Base-by-base conservation (phyloP, 2,797 vertebrate species). In the Periparus ater region DNA sequence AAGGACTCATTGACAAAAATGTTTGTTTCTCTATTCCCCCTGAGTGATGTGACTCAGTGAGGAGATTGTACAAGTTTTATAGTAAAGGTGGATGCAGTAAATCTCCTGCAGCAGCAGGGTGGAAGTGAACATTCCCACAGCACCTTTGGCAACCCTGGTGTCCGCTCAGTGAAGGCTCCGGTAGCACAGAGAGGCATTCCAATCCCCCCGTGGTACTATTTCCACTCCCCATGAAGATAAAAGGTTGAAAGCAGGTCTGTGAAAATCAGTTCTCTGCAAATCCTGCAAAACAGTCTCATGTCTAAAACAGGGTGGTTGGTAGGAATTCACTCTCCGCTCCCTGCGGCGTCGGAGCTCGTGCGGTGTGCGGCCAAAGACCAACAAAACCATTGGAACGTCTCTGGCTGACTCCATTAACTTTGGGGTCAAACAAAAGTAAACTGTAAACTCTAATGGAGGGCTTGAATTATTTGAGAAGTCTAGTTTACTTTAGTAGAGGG, bases 351-450 rank as follows among this genome's bases (percentile, higher is more conserved):
- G 7, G 68, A 87, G 65, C 63, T 88, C 6, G 0, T 45, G 53
- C 0, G 2, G 11, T 38, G 13, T 36, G 55, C 53, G 82, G 88
- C 77, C 79, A 75, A 55, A 89, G 40, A 78, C 66, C 79, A 61
- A 1, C 83, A 86, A 93, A 96, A 78, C 77, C 88, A 68, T 7
- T 91, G 89, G 67, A 86, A 90, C 65, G 50, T 74, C 85, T 95
- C 88, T 0, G 13, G 53, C 1, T 94, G 93, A 34, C 85, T 96
- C 93, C 89, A 87, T 95, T 97, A 96, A 86, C 91, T 74, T 87
- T 77, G 74, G 53, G 83, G 91, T 96, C 96, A 96, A 82, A 61
- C 22, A 67, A 94, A 96, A 96, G 91, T 94, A 95, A 97, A 96
- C 88, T 88, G 73, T 89, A 94, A 97, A 94, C 85, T 95, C 85